Percentiles rank a stretch among this genome's conserved stretches.
phyloP scores from a whole-genome alignment of 2,888 invertebrate species.

The Parnassius glacialis region DNA sequence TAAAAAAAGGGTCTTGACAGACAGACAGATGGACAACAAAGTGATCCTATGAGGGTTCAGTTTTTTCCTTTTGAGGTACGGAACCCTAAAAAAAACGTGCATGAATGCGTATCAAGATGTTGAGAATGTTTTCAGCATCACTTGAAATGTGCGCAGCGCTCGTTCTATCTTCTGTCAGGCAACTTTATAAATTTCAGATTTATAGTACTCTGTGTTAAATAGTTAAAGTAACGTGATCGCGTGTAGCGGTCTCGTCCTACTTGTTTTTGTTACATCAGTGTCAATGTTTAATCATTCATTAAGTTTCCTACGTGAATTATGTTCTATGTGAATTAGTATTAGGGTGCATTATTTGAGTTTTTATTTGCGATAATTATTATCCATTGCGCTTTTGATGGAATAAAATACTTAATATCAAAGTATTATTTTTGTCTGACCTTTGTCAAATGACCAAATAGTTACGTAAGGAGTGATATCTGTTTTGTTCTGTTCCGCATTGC shows the following conservation, averaged over 20 bases:
- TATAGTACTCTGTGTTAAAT: neutral
- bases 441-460: slow-evolving; percentile 43
- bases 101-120: too few species aligned
- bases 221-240: neutral
- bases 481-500: slow-evolving; percentile 50
- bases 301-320: neutral
- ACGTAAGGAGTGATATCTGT: slow-evolving; percentile 49
- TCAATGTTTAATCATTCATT: neutral
- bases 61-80: too few species aligned
- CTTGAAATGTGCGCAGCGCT: too few species aligned
- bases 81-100: too few species aligned
- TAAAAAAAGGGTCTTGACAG: too few species aligned
- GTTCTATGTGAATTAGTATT: too few species aligned
- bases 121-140: too few species aligned
- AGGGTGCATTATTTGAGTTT: too few species aligned
- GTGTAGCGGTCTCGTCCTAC: neutral
- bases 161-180: too few species aligned
- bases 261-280: slow-evolving; percentile 1
- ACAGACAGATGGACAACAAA: too few species aligned
- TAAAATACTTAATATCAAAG: slow-evolving; percentile 2
- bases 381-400: slow-evolving; percentile 8
- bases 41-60: too few species aligned
- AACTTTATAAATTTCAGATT: neutral
- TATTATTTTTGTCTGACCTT: slow-evolving; percentile 36
- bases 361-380: slow-evolving; percentile 1